Evolutionary conservation across 2,888 invertebrate species (phyloP).

Genomic region (Andrena minutula): DNA sequence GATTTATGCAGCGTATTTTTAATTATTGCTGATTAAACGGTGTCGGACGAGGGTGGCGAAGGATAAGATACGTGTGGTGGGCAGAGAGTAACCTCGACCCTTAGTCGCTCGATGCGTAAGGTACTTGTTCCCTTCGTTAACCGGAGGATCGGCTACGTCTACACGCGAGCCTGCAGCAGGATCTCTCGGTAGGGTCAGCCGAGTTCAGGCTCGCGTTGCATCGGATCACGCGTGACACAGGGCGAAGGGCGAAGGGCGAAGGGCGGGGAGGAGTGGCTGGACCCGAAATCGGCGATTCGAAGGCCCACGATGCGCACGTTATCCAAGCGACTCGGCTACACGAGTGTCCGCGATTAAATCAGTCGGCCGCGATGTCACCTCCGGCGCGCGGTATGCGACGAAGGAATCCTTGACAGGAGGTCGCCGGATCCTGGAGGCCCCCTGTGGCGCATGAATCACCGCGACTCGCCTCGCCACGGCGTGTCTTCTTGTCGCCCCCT

Average conservation of each 20-base stretch:
- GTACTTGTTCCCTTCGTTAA: no score
- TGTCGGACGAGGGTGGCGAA: neutral
- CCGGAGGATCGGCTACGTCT: no score
- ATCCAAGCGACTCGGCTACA: slow-evolving; percentile 44
- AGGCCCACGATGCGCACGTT: slow-evolving; percentile 30
- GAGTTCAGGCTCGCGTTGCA: neutral
- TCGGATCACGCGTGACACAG: neutral
- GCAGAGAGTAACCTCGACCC: no score
- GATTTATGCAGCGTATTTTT: neutral
- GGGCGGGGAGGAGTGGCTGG: neutral
- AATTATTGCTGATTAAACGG: neutral
- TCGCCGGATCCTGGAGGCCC: slow-evolving; percentile 79
- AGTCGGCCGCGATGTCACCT: slow-evolving; percentile 78
- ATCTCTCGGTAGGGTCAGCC: neutral
- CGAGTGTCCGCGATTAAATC: slow-evolving; percentile 73
- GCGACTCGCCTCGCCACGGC: slow-evolving; percentile 68
- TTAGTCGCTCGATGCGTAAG: no score
- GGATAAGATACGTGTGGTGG: no score
- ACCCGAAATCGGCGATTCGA: slow-evolving; percentile 53
- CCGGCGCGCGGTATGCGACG: slow-evolving; percentile 74
- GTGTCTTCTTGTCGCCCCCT: slow-evolving; percentile 79
- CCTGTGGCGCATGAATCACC: slow-evolving; percentile 82
- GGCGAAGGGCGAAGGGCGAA: neutral
- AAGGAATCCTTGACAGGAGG: slow-evolving; percentile 82
- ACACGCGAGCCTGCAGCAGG: no score